phyloP scores from a whole-genome alignment of 2,888 invertebrate genomes.

The Noctua fimbriata region DNA sequence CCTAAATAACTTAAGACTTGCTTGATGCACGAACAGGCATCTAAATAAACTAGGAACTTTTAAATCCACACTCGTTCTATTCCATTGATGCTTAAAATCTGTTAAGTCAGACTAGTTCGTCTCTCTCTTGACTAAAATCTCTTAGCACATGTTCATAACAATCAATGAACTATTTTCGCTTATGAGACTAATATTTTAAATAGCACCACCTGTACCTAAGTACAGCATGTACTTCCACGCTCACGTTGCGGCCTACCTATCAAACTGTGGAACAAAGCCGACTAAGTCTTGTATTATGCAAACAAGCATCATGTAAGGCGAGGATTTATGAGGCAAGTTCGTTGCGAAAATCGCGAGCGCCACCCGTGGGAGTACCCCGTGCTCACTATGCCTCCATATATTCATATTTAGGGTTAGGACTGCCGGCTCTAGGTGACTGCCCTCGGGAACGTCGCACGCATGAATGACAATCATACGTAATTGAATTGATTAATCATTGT shows the following conservation, averaged over 20 bases:
- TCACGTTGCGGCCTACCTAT: slow-evolving; percentile 80
- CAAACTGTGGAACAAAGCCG: slow-evolving; percentile 87
- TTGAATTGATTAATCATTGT: slow-evolving; percentile 68
- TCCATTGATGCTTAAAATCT: background rate
- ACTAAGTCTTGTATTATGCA: slow-evolving; percentile 90
- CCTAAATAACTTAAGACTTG: background rate
- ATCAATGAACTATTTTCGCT: slow-evolving; percentile 26
- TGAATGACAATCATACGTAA: slow-evolving; percentile 71
- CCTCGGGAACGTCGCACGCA: slow-evolving; percentile 67
- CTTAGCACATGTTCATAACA: background rate
- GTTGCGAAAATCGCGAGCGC: slow-evolving; percentile 83
- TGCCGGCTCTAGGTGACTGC: slow-evolving; percentile 55
- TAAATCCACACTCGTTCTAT: background rate
- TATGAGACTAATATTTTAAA: slow-evolving; percentile 54
- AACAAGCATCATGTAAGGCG: slow-evolving; percentile 90
- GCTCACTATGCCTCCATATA: slow-evolving; percentile 84
- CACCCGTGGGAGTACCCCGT: slow-evolving; percentile 79
- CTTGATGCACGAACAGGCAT: background rate
- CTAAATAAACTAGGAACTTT: background rate
- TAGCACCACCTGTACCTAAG: slow-evolving; percentile 62
- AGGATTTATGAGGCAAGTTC: slow-evolving; percentile 90
- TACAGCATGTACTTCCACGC: slow-evolving; percentile 68
- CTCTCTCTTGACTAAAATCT: background rate
- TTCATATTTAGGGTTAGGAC: slow-evolving; percentile 86
- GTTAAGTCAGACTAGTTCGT: background rate